Conservation (phyloP, 37 sponge, comb jelly and placozoan genomes). For the Bolinopsis microptera region DNA sequence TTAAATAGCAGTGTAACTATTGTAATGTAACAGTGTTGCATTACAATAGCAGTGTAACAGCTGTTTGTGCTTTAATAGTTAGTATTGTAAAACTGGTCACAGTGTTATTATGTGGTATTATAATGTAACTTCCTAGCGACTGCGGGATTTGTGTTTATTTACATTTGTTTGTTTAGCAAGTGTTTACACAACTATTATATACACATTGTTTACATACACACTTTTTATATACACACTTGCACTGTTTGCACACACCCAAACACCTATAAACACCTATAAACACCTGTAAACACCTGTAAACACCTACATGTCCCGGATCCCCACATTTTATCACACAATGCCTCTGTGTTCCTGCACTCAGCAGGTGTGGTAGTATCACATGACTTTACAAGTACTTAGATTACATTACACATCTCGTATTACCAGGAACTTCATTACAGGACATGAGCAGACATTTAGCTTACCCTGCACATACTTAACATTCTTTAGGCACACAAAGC, state of each 20-base stretch:
- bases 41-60: too few species aligned
- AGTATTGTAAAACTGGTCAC: too few species aligned
- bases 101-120: too few species aligned
- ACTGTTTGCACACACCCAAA: not conserved
- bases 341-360: too few species aligned
- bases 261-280: not conserved
- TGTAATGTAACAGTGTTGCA: too few species aligned
- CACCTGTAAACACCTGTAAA: not conserved
- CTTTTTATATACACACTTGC: not conserved
- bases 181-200: not conserved
- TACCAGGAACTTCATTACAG: not conserved
- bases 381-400: not conserved
- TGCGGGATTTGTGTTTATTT: not conserved
- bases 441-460: too few species aligned
- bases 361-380: not conserved
- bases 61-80: too few species aligned
- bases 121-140: too few species aligned
- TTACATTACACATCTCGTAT: not conserved
- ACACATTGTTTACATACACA: not conserved
- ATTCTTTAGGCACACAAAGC: too few species aligned
- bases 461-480: too few species aligned
- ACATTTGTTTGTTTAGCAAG: not conserved
- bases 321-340: not conserved
- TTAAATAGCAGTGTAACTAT: too few species aligned
- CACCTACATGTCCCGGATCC: not conserved